Conservation (phyloP, 2,113 vertebrate species). For the Nothoprocta perdicaria region DNA sequence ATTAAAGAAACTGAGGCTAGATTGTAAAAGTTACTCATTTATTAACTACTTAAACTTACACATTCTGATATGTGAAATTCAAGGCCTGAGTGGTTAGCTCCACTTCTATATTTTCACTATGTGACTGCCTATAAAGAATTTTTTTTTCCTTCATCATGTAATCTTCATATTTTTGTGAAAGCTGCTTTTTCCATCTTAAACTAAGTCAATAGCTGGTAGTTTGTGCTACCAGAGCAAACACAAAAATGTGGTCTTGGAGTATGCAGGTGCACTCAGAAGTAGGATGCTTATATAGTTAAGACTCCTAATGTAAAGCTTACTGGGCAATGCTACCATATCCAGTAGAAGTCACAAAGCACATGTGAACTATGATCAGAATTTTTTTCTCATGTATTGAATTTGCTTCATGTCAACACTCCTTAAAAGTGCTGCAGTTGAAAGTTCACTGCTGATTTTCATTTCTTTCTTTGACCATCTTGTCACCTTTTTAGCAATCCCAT, state of each 20-base stretch:
- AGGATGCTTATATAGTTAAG: background rate
- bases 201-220: background rate
- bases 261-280: background rate
- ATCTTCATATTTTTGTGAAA: background rate
- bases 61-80: background rate
- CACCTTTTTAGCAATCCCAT: background rate
- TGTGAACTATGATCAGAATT: background rate
- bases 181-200: background rate
- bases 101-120: background rate
- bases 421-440: background rate
- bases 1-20: background rate
- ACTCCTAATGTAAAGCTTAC: background rate
- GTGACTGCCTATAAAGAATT: background rate
- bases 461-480: background rate
- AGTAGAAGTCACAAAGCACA: background rate
- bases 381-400: background rate
- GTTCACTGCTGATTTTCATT: background rate
- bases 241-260: background rate
- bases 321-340: background rate
- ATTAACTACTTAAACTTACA: background rate
- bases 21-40: background rate
- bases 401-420: background rate
- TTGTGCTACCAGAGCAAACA: background rate
- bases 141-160: background rate
- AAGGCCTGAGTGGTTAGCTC: background rate